Evolutionary conservation across 2,888 invertebrate species (phyloP).

Genomic region (Lasioglossum figueresi): DNA sequence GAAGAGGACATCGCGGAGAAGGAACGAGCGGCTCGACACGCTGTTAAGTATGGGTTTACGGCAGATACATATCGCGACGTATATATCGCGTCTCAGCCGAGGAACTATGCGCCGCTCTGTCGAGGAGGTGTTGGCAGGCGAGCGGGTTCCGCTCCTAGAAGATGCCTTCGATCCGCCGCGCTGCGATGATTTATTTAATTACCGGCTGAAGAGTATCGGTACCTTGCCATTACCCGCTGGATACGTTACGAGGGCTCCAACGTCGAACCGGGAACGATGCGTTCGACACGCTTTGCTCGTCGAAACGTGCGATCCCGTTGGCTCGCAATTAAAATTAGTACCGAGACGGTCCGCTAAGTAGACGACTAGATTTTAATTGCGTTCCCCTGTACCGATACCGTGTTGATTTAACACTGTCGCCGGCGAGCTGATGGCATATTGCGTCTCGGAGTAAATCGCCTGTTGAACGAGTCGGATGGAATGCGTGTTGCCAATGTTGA

Average conservation of each 20-base stretch:
- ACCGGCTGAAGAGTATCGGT: constrained; percentile 23
- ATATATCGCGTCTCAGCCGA: constrained; percentile 68
- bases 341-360: neutral
- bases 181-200: constrained; percentile 51
- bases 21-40: constrained; percentile 69
- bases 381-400: neutral
- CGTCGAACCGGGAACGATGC: constrained; percentile 4
- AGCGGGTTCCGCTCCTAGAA: constrained; percentile 30
- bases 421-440: neutral
- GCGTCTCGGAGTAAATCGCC: neutral
- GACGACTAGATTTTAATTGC: constrained; percentile 11
- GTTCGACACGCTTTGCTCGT: constrained; percentile 9
- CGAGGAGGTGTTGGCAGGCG: constrained; percentile 61
- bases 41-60: constrained; percentile 77
- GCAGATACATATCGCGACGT: constrained; percentile 75
- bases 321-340: constrained; percentile 15
- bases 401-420: neutral
- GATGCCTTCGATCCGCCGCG: constrained; percentile 34
- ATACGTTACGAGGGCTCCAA: neutral
- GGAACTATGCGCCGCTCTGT: constrained; percentile 65
- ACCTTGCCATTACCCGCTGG: neutral
- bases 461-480: neutral
- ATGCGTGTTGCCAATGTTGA: neutral
- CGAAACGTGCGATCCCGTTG: neutral
- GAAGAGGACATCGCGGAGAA: constrained; percentile 50